phyloP scores from a whole-genome alignment of 2,797 vertebrate species.

The Pelochelys cantorii region DNA sequence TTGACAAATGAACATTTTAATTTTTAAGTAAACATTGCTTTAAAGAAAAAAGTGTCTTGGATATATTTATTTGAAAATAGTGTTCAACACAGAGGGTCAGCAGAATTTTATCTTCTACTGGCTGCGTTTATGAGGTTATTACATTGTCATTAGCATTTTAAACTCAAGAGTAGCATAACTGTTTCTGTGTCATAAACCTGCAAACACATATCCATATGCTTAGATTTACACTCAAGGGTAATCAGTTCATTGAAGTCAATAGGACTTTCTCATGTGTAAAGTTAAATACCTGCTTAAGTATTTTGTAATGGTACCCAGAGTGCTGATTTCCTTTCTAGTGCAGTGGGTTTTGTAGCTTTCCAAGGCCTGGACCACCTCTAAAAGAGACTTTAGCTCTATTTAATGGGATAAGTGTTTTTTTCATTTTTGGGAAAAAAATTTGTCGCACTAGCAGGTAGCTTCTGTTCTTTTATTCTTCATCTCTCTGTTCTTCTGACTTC shows the following conservation, averaged over 20 bases:
- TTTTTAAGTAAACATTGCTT: not conserved
- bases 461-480: no score
- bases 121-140: fast-evolving
- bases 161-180: fast-evolving
- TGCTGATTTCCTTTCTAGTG: not conserved
- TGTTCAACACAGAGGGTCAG: fast-evolving
- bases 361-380: not conserved
- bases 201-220: fast-evolving
- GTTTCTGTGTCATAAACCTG: not conserved
- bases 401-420: fast-evolving
- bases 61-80: not conserved
- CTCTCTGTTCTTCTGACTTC: not conserved
- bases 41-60: fast-evolving
- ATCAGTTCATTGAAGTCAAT: not conserved
- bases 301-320: not conserved
- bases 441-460: not conserved
- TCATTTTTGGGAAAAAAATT: not conserved
- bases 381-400: fast-evolving
- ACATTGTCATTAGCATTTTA: not conserved
- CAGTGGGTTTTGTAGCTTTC: not conserved
- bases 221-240: not conserved
- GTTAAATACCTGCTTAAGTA: not conserved
- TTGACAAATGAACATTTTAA: fast-evolving
- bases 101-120: fast-evolving
- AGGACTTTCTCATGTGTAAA: fast-evolving